A percentile compares a stretch with the other conserved stretches of the same genome.
Evolutionary conservation across 2,113 vertebrate species (phyloP).

Genomic region (Ammospiza nelsoni): DNA sequence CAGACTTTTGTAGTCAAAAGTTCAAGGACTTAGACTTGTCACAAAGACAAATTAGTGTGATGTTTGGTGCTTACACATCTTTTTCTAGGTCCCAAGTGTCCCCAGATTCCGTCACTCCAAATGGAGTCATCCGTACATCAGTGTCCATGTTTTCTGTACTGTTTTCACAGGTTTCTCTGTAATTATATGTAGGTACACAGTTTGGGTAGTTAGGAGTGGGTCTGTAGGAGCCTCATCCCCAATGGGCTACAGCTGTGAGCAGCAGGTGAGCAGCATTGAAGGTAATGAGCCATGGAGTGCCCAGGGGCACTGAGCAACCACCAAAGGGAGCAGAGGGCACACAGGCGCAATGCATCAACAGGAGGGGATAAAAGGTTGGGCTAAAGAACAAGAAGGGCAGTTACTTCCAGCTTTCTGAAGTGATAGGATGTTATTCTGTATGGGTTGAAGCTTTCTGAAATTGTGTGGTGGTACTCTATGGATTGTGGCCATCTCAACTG

Average conservation of each 20-base stretch:
- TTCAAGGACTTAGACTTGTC: background rate
- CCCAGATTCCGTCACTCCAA: background rate
- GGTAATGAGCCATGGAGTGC: background rate
- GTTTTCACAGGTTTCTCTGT: background rate
- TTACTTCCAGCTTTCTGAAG: background rate
- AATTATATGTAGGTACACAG: background rate
- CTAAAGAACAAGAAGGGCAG: background rate
- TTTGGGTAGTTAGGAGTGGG: background rate
- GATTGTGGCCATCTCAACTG: background rate
- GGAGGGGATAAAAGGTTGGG: background rate
- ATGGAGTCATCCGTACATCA: background rate
- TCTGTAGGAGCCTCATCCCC: background rate
- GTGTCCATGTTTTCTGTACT: background rate
- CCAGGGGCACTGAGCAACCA: background rate
- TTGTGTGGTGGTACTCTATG: background rate
- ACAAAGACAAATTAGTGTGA: background rate
- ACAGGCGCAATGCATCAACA: background rate
- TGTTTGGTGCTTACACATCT: background rate
- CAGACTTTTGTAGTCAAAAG: background rate
- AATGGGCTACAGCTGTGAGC: background rate
- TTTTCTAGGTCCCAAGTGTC: background rate
- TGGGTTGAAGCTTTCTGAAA: background rate
- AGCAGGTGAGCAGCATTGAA: background rate
- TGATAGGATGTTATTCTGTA: fast-evolving
- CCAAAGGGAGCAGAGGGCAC: background rate